Evolutionary conservation across 2,113 vertebrate genomes (phyloP), one percentile per base, ranked within the genome.

Genomic region (Noctilio leporinus): DNA sequence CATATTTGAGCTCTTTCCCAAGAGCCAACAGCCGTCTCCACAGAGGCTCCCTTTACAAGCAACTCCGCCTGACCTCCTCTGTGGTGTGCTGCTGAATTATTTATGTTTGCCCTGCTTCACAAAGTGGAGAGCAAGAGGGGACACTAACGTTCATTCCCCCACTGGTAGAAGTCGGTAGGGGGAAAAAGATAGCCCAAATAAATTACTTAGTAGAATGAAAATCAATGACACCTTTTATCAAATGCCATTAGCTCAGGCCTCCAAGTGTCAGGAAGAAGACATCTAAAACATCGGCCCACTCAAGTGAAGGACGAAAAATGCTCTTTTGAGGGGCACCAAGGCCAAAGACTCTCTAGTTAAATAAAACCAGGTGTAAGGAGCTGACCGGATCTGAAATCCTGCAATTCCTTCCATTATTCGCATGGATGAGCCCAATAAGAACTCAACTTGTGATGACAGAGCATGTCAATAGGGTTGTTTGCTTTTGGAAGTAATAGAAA

Each of bases 161-260:
- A 10, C 11, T 76, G 59, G 88, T 75, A 73, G 47, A 78, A 96
- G 30, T 89, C 30, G 55, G 86, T 38, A 51, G 38, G 38, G 59
- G 49, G 49, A 87, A 86, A 95, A 49, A 45, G 38, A 73, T 81
- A 95, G 43, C 26, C 35, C 76, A 84, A 95, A 80, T 88, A 95
- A 96, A 94, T 91, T 92, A 94, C 65, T 91, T 87, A 86, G 53
- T 65, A 35, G 73, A 91, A 97, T 89, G 65, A 94, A 97, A 97
- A 95, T 90, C 83, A 92, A 75, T 96, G 73, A 65, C 40, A 86
- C 94, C 49, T 97, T 96, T 97, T 86, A 95, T 92, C 83, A 97
- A 95, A 92, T 70, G 69, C 35, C 45, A 64, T 96, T 91, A 93
- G 35, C 17, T 0, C n/a, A 86, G 72, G 35, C 70, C 59, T 93